Base-by-base conservation (phyloP, 2,888 invertebrate species). In the Parapristionchus giblindavisi region DNA sequence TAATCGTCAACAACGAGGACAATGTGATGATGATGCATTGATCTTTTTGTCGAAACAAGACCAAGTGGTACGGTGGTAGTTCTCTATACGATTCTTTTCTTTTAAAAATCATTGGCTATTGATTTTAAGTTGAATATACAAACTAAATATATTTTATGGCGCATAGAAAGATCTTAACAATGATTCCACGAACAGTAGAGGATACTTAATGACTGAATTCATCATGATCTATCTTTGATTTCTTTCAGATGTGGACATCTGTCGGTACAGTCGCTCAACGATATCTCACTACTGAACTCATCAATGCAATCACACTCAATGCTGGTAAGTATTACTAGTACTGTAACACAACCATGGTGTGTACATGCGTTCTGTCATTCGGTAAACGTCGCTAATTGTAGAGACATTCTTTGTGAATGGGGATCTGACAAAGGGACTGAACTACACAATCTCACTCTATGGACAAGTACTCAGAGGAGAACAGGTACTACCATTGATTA, bases 161-260 rank as follows among this genome's bases (percentile, higher is more conserved):
- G 24, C 54, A 8, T 3, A 54, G 27, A 54, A 24, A 24, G 34
- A 58, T 58, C 11, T 58, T n/a, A n/a, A n/a, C 24, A n/a, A 5
- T 17, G 21, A 54, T 54, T 54, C 24, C 24, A n/a, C 24, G 14
- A 5, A 21, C n/a, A n/a, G 11, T 17, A 17, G n/a, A 54, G 54
- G 5, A 21, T 14, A n/a, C 54, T n/a, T 21, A n/a, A 24, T 56
- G 48, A 1, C 48, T 2, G 51, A 51, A 51, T 51, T 51, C 17
- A n/a, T 5, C 21, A 32, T 36, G 34, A 8, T 11, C 14, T 32
- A 36, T 11, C 40, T n/a, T 17, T n/a, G 21, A 61, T 21, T 61
- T 21, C 34, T 17, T 66, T 1, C 40, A 73, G 73, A 73, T 73
- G 73, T 73, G 73, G 73, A 73, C 73, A 8, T 60, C 73, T 0